These are phyloP conservation scores for Empis livida DNA, from an alignment of 2,888 invertebrate genomes.

Conservation along the genomic window DNA sequence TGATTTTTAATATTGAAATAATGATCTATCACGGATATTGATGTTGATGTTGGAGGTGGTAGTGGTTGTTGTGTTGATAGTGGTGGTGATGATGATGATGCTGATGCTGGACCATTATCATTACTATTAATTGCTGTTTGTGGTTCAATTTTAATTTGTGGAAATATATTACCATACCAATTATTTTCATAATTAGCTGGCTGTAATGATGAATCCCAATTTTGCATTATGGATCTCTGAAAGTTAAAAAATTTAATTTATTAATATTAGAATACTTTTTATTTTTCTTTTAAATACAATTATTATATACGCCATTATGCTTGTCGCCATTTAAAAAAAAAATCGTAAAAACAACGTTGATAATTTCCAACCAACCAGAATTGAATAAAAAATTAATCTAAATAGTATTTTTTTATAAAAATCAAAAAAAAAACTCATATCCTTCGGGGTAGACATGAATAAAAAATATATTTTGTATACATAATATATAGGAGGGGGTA, in stretches of 20 bases:
- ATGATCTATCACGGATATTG: conserved; percentile 28
- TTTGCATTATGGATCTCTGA: conserved; percentile 26
- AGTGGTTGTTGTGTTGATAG: conserved; percentile 13
- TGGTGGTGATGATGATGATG: conserved; percentile 12
- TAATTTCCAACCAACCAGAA: neutral
- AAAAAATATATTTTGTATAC: neutral
- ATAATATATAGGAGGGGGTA: neutral
- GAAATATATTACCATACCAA: conserved; percentile 33
- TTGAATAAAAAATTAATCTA: neutral
- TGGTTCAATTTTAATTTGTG: conserved; percentile 29
- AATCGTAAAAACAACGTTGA: neutral
- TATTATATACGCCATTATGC: no score
- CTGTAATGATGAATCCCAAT: conserved; percentile 30
- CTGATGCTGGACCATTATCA: conserved; percentile 12
- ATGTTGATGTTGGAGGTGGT: conserved; percentile 11
- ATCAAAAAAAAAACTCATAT: neutral
- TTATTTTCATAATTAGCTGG: conserved; percentile 30
- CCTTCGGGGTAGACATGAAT: neutral
- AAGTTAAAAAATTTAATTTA: neutral
- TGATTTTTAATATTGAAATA: conserved; percentile 28
- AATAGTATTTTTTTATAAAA: neutral
- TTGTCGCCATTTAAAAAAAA: no score
- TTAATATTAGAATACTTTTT: neutral
- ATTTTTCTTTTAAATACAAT: neutral
- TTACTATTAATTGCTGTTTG: neutral